These are phyloP conservation scores for Cephalopholis sonnerati DNA, from an alignment of 2,113 vertebrate genomes.

Conservation along the genomic window DNA sequence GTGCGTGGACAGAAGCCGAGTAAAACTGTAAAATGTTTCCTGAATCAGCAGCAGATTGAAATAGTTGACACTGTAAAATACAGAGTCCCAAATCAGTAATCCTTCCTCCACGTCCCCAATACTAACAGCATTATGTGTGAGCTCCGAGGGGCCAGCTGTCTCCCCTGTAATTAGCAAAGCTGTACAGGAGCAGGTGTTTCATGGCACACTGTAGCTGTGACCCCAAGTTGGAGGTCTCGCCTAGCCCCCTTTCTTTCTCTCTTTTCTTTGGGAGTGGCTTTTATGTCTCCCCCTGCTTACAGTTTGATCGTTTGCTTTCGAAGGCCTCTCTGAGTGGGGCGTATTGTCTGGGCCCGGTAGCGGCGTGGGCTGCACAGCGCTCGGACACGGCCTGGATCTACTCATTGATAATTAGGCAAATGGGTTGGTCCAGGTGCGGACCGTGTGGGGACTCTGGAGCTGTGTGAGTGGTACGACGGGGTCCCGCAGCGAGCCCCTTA, in stretches of 20 bases:
- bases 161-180: slow-evolving; percentile 75
- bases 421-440: slow-evolving; percentile 85
- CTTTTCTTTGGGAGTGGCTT: slow-evolving; percentile 70
- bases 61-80: slow-evolving; percentile 61
- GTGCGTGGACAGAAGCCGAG: slow-evolving; percentile 66
- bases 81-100: slow-evolving; percentile 61
- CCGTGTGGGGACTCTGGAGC: slow-evolving; percentile 60
- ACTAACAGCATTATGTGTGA: slow-evolving; percentile 64
- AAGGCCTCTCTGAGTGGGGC: slow-evolving; percentile 64
- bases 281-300: slow-evolving; percentile 59
- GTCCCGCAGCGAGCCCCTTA: slow-evolving; percentile 45
- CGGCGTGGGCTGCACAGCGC: slow-evolving; percentile 67
- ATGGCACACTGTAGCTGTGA: slow-evolving; percentile 73
- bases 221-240: slow-evolving; percentile 68
- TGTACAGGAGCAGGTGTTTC: slow-evolving; percentile 84
- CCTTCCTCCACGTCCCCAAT: slow-evolving; percentile 29
- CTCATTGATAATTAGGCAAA: slow-evolving; percentile 85
- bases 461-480: slow-evolving; percentile 38
- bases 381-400: slow-evolving; percentile 74
- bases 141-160: slow-evolving; percentile 73
- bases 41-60: slow-evolving; percentile 67
- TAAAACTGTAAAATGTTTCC: slow-evolving; percentile 40
- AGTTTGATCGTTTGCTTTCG: slow-evolving; percentile 63
- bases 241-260: slow-evolving; percentile 53
- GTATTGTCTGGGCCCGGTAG: slow-evolving; percentile 78